Evolutionary conservation across 2,888 invertebrate genomes (phyloP), one percentile per base, ranked within the genome.

Genomic region (Dryadula phaetusa): DNA sequence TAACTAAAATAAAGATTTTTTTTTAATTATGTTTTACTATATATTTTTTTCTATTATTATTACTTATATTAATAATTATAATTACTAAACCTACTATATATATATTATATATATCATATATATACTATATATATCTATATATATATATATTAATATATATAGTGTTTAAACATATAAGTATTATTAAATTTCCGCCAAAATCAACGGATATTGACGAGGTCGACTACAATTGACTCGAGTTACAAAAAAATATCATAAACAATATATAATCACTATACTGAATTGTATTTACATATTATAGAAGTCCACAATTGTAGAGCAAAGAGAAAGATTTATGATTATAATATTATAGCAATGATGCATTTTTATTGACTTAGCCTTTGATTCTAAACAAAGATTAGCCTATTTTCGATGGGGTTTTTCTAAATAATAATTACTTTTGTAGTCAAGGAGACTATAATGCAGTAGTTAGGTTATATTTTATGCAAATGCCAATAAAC

Each of bases 151-250:
- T 10, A 3, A 7, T 7, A 37, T 2, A 53, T 53, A 14, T 49
- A n/a, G 25, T 0, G n/a, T 25, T 25, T 28, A 52, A 52, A 32
- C n/a, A 18, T 42, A 56, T 62, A 25, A 49, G 42, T n/a, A n/a
- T n/a, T n/a, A 81, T 82, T 76, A 74, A 70, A 76, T 83, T 86
- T 87, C 86, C 87, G 85, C 74, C 82, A 46, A 20, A 46, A 75
- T n/a, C 25, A 83, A 78, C 87, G 88, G 88, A 88, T 83, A 81
- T 81, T 75, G 67, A 18, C 87, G 82, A 89, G 88, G 89, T 73
- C 87, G 78, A 46, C 80, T 70, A 77, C 82, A 65, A 66, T 68
- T 64, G 60, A 34, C 42, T 66, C 25, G 37, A 60, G 42, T 63
- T n/a, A 20, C 20, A 32, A n/a, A n/a, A n/a, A 28, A 32, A 20